These are phyloP conservation scores for Apoda limacodes DNA, from an alignment of 2,888 invertebrate species.

Conservation along the genomic window DNA sequence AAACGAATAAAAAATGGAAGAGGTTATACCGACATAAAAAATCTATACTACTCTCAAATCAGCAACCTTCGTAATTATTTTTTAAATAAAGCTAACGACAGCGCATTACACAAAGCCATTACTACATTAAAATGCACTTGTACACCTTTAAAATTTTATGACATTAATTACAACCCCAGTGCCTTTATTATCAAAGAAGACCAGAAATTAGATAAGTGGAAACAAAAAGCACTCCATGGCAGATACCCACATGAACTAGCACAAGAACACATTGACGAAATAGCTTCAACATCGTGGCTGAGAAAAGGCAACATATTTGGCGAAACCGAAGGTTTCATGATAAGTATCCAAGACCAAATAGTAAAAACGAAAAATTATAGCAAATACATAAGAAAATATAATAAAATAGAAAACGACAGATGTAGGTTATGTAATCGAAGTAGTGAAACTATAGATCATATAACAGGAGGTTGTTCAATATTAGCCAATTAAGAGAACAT, in stretches of 20 bases:
- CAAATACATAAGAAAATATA: conserved; percentile 9
- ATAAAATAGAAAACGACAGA: conserved; percentile 5
- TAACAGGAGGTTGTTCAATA: conserved; percentile 14
- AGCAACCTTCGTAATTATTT: conserved; percentile 11
- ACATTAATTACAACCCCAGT: background rate
- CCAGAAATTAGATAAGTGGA: conserved; percentile 3
- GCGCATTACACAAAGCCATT: background rate
- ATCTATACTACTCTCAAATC: conserved; percentile 13
- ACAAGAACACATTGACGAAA: conserved; percentile 17
- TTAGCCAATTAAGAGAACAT: conserved; percentile 16
- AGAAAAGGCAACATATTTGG: conserved; percentile 8
- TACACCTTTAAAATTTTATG: conserved; percentile 2
- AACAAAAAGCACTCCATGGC: conserved; percentile 5
- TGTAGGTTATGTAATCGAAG: conserved; percentile 12
- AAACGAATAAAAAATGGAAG: conserved; percentile 7
- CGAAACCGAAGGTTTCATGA: conserved; percentile 5
- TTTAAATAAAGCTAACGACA: background rate
- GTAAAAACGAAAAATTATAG: conserved; percentile 8
- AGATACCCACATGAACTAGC: conserved; percentile 10
- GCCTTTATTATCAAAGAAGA: background rate
- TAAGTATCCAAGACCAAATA: conserved; percentile 9
- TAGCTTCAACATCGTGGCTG: conserved; percentile 14
- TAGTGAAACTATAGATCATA: conserved; percentile 18
- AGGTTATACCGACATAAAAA: conserved; percentile 9
- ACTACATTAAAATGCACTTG: background rate